Percentiles rank a stretch among this genome's conserved stretches.
Conservation (phyloP, 1,140 invertebrate species). For the Lanistes nyassanus region DNA sequence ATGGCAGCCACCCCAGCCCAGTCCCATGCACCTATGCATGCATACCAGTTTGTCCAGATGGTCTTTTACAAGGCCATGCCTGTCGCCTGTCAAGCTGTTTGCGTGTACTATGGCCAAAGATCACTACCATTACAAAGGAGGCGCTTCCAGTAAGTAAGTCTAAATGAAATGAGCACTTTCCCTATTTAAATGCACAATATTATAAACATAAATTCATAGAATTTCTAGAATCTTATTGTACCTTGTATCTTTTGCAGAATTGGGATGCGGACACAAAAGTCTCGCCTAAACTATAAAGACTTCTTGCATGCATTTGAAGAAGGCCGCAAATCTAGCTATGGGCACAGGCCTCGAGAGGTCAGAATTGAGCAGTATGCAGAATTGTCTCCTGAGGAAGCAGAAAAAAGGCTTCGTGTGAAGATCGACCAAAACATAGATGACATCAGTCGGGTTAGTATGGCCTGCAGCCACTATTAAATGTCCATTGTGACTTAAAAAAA, state of each 20-base stretch:
- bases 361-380: slow-evolving; percentile 45
- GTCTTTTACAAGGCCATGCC: too few relatives aligned
- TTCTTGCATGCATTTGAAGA: slow-evolving; percentile 64
- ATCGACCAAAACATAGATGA: slow-evolving; percentile 49
- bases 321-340: slow-evolving; percentile 58
- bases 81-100: too few relatives aligned
- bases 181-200: too few relatives aligned
- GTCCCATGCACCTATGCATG: too few relatives aligned
- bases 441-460: slow-evolving; percentile 42
- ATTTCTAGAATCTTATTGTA: background rate
- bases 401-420: slow-evolving; percentile 47
- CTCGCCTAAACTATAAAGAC: slow-evolving; percentile 56
- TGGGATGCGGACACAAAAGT: slow-evolving; percentile 52
- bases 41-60: too few relatives aligned
- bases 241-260: slow-evolving; percentile 40
- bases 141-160: too few relatives aligned
- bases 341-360: slow-evolving; percentile 38
- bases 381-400: slow-evolving; percentile 51
- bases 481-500: background rate
- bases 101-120: too few relatives aligned
- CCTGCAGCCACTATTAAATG: background rate
- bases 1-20: too few relatives aligned
- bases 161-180: too few relatives aligned
- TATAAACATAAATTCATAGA: too few relatives aligned
- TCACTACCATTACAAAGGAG: too few relatives aligned